phyloP scores from a whole-genome alignment of 2,797 vertebrate genomes.

The Trichosurus vulpecula region DNA sequence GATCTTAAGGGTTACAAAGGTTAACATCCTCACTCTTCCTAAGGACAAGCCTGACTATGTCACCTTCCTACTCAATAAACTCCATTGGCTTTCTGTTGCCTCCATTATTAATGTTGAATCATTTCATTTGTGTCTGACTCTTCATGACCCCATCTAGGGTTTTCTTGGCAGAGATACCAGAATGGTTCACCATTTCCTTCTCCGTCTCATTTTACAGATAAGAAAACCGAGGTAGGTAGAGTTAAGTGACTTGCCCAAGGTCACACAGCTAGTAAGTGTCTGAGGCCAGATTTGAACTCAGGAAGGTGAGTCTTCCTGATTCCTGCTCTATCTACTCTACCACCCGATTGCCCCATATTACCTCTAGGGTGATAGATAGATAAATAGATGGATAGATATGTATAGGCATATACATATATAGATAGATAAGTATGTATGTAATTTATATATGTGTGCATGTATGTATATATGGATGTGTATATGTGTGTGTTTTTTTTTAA shows the following conservation, averaged over 20 bases:
- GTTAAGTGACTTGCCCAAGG: background rate
- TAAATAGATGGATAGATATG: too few species aligned
- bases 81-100: background rate
- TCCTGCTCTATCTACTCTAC: background rate
- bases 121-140: background rate
- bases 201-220: background rate
- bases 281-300: background rate
- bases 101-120: background rate
- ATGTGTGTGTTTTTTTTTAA: too few species aligned
- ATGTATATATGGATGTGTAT: too few species aligned
- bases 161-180: background rate
- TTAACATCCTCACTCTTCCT: background rate
- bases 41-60: background rate
- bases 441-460: too few species aligned
- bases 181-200: background rate
- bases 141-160: background rate
- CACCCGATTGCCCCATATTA: background rate
- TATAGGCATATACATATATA: too few species aligned
- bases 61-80: background rate
- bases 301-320: background rate
- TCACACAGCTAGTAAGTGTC: background rate
- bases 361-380: too few species aligned
- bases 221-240: background rate
- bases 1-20: background rate
- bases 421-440: too few species aligned